Evolutionary conservation across 2,797 vertebrate genomes (phyloP).

Genomic region (Chromis chromis): DNA sequence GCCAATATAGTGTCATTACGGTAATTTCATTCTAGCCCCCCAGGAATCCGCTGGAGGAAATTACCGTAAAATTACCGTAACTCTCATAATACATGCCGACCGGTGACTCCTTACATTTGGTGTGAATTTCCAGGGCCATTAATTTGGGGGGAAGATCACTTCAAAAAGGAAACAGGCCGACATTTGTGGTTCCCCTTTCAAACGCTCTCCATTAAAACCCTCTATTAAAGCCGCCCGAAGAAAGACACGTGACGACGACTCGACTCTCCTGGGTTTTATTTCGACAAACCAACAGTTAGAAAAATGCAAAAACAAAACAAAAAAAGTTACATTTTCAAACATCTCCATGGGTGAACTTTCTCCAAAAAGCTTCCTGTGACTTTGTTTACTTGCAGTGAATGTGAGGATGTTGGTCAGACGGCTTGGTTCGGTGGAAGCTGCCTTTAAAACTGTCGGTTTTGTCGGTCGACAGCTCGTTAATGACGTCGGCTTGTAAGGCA

Average conservation of each 20-base stretch:
- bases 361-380: too few relatives aligned
- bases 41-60: too few relatives aligned
- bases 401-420: too few relatives aligned
- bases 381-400: too few relatives aligned
- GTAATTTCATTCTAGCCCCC: too few relatives aligned
- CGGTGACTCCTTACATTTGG: slow-evolving; percentile 72
- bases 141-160: slow-evolving; percentile 71
- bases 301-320: neutral
- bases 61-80: too few relatives aligned
- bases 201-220: slow-evolving; percentile 64
- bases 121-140: slow-evolving; percentile 78
- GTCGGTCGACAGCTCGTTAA: too few relatives aligned
- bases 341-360: neutral
- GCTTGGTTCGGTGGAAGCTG: too few relatives aligned
- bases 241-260: slow-evolving; percentile 32
- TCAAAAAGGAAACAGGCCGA: slow-evolving; percentile 65
- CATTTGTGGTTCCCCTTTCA: slow-evolving; percentile 74
- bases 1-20: too few relatives aligned
- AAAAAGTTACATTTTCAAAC: neutral
- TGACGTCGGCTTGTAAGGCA: too few relatives aligned
- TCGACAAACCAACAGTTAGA: slow-evolving; percentile 11
- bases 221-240: slow-evolving; percentile 49
- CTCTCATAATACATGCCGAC: too few relatives aligned
- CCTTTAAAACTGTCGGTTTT: too few relatives aligned
- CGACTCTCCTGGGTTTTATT: slow-evolving; percentile 48